phyloP scores from a whole-genome alignment of 2,888 invertebrate species.

The Cylloceria caligata region DNA sequence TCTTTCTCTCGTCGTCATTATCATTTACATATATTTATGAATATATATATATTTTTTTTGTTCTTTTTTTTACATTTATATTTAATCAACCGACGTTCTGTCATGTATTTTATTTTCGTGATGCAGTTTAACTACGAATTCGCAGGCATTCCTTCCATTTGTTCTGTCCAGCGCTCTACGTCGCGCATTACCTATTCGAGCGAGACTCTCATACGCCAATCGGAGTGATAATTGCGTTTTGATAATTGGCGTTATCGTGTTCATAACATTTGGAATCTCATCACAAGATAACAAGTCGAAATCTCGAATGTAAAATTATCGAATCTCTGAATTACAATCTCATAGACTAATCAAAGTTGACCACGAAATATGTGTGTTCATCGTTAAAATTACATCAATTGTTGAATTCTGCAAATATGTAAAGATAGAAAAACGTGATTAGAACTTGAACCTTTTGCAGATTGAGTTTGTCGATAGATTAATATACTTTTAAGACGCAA shows the following conservation, averaged over 20 bases:
- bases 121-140: constrained; percentile 37
- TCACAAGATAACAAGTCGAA: constrained; percentile 13
- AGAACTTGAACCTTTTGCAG: constrained; percentile 35
- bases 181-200: constrained; percentile 26
- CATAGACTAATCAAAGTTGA: constrained; percentile 48
- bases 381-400: constrained; percentile 35
- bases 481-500: constrained; percentile 60
- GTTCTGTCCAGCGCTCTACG: constrained; percentile 54
- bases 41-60: constrained; percentile 16
- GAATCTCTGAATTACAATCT: constrained; percentile 52
- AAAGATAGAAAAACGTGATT: constrained; percentile 18
- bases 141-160: constrained; percentile 66
- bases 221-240: constrained; percentile 37
- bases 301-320: constrained; percentile 19
- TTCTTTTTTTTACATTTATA: constrained; percentile 18
- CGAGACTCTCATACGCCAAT: constrained; percentile 3
- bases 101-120: constrained; percentile 21
- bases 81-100: constrained; percentile 33
- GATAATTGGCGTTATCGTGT: constrained; percentile 40
- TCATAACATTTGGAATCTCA: constrained; percentile 36
- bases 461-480: constrained; percentile 47
- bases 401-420: constrained; percentile 20
- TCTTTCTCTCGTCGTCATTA: neutral
- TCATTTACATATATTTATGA: neutral
- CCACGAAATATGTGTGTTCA: constrained; percentile 47